Base-by-base conservation (phyloP, 1,140 invertebrate genomes). In the Euborellia annulipes region DNA sequence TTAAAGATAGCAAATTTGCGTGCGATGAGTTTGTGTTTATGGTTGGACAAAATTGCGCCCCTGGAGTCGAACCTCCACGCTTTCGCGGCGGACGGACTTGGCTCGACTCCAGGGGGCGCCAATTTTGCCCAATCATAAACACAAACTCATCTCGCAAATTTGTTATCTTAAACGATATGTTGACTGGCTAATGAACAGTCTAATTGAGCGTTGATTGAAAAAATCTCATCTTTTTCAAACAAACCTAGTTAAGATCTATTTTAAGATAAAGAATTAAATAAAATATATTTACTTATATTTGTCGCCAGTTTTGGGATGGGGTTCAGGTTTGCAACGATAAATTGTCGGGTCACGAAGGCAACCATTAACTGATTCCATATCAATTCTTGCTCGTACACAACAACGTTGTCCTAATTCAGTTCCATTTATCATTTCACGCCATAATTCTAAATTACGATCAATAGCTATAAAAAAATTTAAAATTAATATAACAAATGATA, bases 291-390 rank as follows among this genome's bases (percentile, higher is more conserved):
- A 92, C 89, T 96, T 97, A 67, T 98, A 99, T 70, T 95, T 92
- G 19, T 70, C 76, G 44, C 90, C 91, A 36, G 93, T 98, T 23
- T 83, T 68, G 2, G 93, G 84, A 75, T 99, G 96, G 8, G 75
- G 65, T 63, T 98, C 92, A 49, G 78, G 76, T 64, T 99, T 99
- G 65, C 94, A 99, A n/a, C 96, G 71, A 62, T 98, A 99, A 54
- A 99, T 95, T 6, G 94, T 97, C n/a, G 96, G 96, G 71, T 99
- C 96, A 36, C 96, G 70, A 75, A 99, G 70, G 58, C 93, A 98
- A 0, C 96, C 96, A 67, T 98, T 99, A 18, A 78, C 67, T 0
- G 91, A 95, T 49, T 82, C 73, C 88, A 98, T 98, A 64, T 98
- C 89, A 50, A 99, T 96, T 69, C 97, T 98, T 0, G 93, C 93